These are phyloP conservation scores for Syncerus caffer DNA, from an alignment of 2,797 vertebrate genomes.

Conservation along the genomic window DNA sequence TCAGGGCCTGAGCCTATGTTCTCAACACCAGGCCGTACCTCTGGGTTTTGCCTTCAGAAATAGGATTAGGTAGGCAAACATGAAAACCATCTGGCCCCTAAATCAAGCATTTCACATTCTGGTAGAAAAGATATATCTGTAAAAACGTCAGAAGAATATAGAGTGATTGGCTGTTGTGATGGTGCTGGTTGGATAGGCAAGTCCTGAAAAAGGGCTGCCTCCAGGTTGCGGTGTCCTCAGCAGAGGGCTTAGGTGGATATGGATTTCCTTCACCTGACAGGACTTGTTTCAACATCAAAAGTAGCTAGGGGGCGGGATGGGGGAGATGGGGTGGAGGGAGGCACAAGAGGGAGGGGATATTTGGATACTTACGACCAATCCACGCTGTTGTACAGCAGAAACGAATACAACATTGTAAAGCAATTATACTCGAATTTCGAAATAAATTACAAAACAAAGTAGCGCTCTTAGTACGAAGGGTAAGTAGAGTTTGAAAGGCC, in stretches of 20 bases:
- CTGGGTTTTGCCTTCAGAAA: not conserved
- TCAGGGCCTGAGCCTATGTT: not conserved
- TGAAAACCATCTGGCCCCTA: not conserved
- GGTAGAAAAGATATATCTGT: not conserved
- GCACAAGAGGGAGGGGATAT: not conserved
- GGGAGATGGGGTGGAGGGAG: not conserved
- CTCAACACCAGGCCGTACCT: not conserved
- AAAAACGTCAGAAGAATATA: not conserved
- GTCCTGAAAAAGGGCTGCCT: not conserved
- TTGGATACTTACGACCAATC: not conserved
- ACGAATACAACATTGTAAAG: not conserved
- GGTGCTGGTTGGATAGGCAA: not conserved
- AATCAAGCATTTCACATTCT: not conserved
- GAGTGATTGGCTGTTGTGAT: not conserved
- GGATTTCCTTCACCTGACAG: not conserved
- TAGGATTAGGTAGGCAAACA: not conserved
- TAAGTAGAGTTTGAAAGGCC: not conserved
- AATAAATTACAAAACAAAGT: not conserved
- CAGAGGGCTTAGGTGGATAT: too few relatives aligned
- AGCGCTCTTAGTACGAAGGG: not conserved
- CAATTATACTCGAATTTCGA: not conserved
- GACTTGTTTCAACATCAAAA: not conserved
- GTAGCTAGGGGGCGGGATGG: not conserved
- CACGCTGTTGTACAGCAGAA: not conserved
- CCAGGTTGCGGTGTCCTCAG: not conserved